phyloP scores from a whole-genome alignment of 2,797 vertebrate species.

The Dryobates pubescens region DNA sequence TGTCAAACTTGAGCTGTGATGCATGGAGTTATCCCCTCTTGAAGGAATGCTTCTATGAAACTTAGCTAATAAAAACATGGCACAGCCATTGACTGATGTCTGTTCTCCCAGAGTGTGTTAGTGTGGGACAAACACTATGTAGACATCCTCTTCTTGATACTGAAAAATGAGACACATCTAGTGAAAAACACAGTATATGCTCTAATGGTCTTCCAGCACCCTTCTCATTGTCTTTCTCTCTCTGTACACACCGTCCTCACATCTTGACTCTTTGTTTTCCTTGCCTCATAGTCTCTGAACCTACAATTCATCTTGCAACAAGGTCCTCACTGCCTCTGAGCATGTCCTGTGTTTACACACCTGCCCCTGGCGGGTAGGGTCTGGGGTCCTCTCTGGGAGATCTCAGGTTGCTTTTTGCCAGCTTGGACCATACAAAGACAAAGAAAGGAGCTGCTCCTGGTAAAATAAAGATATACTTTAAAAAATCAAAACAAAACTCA shows the following conservation, averaged over 20 bases:
- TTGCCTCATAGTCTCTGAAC: background rate
- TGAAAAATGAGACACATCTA: slow-evolving; percentile 4
- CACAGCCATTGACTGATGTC: background rate
- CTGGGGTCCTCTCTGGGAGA: background rate
- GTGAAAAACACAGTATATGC: background rate
- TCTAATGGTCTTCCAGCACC: background rate
- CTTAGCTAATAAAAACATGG: slow-evolving; percentile 32
- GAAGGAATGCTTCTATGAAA: slow-evolving; percentile 17
- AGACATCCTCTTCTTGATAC: background rate
- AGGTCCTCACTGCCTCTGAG: background rate
- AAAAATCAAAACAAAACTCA: background rate
- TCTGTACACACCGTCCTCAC: background rate
- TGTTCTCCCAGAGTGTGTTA: background rate
- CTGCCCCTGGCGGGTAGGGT: background rate
- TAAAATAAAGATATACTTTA: slow-evolving; percentile 3
- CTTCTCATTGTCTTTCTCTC: background rate
- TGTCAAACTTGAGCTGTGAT: slow-evolving; percentile 49
- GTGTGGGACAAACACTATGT: background rate
- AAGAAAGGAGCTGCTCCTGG: background rate
- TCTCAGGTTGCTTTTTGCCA: background rate
- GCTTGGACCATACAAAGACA: background rate
- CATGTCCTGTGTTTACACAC: fast-evolving
- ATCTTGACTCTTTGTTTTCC: background rate
- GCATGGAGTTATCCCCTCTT: slow-evolving; percentile 22
- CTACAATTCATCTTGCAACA: background rate